phyloP scores from a whole-genome alignment of 2,113 vertebrate genomes.

The Indicator indicator region DNA sequence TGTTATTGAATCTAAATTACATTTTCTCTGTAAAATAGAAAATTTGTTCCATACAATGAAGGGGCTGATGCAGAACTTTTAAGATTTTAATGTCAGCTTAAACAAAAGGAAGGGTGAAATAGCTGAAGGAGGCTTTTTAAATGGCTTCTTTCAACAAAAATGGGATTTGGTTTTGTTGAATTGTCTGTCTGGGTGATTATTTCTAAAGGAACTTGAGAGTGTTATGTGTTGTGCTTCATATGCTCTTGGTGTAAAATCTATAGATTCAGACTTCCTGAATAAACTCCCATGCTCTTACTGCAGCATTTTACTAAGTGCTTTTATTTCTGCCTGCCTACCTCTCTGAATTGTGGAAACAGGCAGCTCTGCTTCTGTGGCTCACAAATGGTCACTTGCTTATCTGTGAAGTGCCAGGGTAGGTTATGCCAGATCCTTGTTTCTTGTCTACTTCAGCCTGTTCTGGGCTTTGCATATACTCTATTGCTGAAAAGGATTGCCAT shows the following conservation, averaged over 20 bases:
- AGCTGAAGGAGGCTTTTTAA: background rate
- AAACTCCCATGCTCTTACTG: background rate
- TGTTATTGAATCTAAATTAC: background rate
- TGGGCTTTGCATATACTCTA: background rate
- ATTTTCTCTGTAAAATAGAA: background rate
- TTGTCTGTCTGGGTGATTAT: background rate
- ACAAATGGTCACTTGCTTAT: background rate
- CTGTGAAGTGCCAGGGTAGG: background rate
- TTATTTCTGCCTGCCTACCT: background rate
- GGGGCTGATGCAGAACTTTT: background rate
- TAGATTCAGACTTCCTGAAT: background rate
- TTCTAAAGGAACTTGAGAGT: background rate
- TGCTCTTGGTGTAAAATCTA: background rate
- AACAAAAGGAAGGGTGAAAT: background rate
- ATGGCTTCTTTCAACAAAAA: background rate
- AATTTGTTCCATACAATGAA: background rate
- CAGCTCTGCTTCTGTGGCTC: background rate
- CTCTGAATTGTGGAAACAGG: background rate
- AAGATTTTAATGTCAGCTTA: background rate
- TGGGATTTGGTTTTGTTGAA: background rate
- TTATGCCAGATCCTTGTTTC: background rate
- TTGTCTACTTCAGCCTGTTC: background rate
- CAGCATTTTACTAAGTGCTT: background rate
- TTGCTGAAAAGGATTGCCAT: background rate
- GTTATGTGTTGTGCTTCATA: background rate